Base-by-base conservation (phyloP, 1,140 invertebrate species). In the Penaeus chinensis region DNA sequence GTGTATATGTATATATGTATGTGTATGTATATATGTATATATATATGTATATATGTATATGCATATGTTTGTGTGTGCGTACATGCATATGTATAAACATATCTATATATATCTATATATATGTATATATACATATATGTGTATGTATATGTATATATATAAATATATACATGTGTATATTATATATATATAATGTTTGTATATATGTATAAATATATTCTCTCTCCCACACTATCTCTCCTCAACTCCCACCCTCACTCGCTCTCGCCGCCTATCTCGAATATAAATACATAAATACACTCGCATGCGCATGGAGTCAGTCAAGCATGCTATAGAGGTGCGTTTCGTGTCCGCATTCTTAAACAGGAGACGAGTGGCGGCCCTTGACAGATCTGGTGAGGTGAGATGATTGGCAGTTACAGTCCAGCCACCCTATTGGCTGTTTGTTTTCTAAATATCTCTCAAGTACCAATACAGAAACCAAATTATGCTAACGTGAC, bases 191-290 rank as follows among this genome's bases (percentile, higher is more conserved):
- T 74, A 71, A 66, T 13, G 11, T 66, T 5, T 66, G 11, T 66
- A 66, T 66, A 66, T 66, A 66, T 66, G 11, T 66, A 66, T 66
- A 66, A 7, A 66, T 66, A 66, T 66, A 66, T 69, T 47, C 47
- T 47, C 47, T 47, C 47, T n/a, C 32, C 47, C 32, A 7, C 47
- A 47, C 47, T 10, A 4, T 47, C 47, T 47, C 47, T 13, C 47
- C 47, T 47, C 47, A 10, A 7, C 47, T 5, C 47, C 5, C 47
- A 5, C 47, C 5, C 47, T 47, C 47, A 4, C 47, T 47, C 47
- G 47, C 47, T 47, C 47, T 7, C 47, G 7, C 11, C 47, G 47
- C 7, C 47, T 47, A 74, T 27, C 16, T 32, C n/a, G 69, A 0
- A 37, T 74, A 37, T 24, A 32, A 5, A 32, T 27, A 32, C 8